A percentile compares a stretch with the other conserved stretches of the same genome.
phyloP scores from a whole-genome alignment of 2,888 invertebrate species.

The Stenolophus ochropezus region DNA sequence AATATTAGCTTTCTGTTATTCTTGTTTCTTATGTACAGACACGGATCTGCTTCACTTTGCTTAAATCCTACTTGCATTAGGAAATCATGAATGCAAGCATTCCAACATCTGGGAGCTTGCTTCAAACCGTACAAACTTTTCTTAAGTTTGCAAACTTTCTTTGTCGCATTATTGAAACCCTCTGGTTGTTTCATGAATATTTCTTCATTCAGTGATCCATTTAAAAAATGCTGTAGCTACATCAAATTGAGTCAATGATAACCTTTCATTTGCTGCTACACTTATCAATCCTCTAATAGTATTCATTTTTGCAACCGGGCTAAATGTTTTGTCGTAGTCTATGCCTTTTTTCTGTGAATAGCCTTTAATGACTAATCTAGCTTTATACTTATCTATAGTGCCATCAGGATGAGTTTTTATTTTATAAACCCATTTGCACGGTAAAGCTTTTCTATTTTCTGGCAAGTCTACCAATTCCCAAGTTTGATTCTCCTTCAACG shows the following conservation, averaged over 20 bases:
- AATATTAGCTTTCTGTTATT: conserved; percentile 62
- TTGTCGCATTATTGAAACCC: conserved; percentile 66
- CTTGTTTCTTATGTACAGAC: conserved; percentile 65
- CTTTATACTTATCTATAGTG: conserved; percentile 21
- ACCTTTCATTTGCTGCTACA: conserved; percentile 60
- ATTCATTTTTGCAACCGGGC: conserved; percentile 62
- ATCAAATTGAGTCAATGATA: conserved; percentile 59
- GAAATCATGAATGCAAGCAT: conserved; percentile 66
- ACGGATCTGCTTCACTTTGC: conserved; percentile 66
- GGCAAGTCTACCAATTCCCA: background rate
- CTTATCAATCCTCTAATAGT: conserved; percentile 59
- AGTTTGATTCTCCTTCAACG: conserved; percentile 7
- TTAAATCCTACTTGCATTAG: conserved; percentile 64
- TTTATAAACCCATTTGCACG: background rate
- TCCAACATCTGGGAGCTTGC: conserved; percentile 69
- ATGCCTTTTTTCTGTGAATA: conserved; percentile 59
- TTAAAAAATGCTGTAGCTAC: conserved; percentile 62
- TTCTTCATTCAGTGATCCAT: conserved; percentile 65
- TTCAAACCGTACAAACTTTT: conserved; percentile 69
- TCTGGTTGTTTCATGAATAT: conserved; percentile 68
- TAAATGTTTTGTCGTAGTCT: conserved; percentile 63
- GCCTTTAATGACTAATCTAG: conserved; percentile 63
- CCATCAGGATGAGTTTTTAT: background rate
- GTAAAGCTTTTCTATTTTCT: background rate
- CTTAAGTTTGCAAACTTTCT: conserved; percentile 66